Base-by-base conservation (phyloP, 2,888 invertebrate species). In the Aquatica leii region DNA sequence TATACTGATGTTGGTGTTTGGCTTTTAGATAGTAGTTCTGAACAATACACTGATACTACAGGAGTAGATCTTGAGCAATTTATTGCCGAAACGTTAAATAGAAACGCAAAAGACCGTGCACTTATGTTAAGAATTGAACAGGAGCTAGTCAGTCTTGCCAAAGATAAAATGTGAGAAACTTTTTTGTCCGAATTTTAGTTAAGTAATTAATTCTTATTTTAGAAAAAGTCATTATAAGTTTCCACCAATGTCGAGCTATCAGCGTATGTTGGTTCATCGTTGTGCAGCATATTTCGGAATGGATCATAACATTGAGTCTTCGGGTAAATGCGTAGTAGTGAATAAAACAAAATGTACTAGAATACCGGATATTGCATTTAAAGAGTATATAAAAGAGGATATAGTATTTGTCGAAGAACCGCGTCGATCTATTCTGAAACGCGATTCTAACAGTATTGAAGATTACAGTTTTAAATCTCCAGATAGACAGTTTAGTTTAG, bases 211-310 rank as follows among this genome's bases (percentile, higher is more conserved):
- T 20, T 31, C 3, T 20, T 46, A 12, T 78, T 78, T 0, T 78
- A 91, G 91, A n/a, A 88, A 88, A 69, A 87, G 88, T 74, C 88
- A 90, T 77, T 90, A 91, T 74, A 92, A 92, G 74, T 97, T 97
- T 83, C 94, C 94, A 14, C 91, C 91, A 78, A 94, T 96, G 92
- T 93, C 95, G 64, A 96, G 97, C 56, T 98, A 98, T 85, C 95
- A 97, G 68, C 88, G 98, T 24, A 96, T 98, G 97, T 82, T 98
- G 73, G 95, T 97, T 1, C 98, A 98, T 80, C 90, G 97, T 31
- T 93, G 94, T 65, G 95, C 97, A 0, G 92, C 95, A 14, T 93
- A 93, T 77, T 97, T 97, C 83, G 95, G 96, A 59, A 90, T 98
- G 86, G 93, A 95, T 58, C 97, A 98, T 81, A 95, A 95, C 77